phyloP scores from a whole-genome alignment of 1,140 invertebrate species.

The Physella acuta region DNA sequence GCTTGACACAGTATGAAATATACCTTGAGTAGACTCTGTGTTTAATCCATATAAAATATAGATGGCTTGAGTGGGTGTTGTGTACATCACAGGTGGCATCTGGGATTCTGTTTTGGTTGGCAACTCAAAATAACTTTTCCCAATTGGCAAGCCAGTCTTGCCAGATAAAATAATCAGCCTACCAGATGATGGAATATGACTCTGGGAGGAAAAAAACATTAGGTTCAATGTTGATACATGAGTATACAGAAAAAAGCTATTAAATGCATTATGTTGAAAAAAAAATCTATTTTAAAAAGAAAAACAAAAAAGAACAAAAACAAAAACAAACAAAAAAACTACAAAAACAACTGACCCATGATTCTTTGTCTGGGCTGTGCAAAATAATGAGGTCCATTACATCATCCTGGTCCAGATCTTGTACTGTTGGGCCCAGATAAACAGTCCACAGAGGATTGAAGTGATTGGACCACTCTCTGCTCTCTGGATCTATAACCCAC shows the following conservation, averaged over 20 bases:
- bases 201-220: too few relatives aligned
- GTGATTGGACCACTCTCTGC: slow-evolving; percentile 17
- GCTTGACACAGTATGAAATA: too few relatives aligned
- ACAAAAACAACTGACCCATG: slow-evolving; percentile 30
- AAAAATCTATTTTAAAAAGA: too few relatives aligned
- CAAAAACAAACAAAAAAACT: too few relatives aligned
- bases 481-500: slow-evolving; percentile 37
- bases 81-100: slow-evolving; percentile 52
- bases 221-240: too few relatives aligned
- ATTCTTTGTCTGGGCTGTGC: slow-evolving; percentile 49
- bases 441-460: slow-evolving; percentile 44
- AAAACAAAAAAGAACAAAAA: too few relatives aligned
- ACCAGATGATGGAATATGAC: slow-evolving; percentile 39
- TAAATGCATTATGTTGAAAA: too few relatives aligned
- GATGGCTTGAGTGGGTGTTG: slow-evolving; percentile 32
- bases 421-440: slow-evolving; percentile 39
- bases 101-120: slow-evolving; percentile 52
- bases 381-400: slow-evolving; percentile 50
- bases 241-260: too few relatives aligned
- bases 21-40: slow-evolving; percentile 54
- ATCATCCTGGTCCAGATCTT: slow-evolving; percentile 50
- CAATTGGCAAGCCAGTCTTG: slow-evolving; percentile 47
- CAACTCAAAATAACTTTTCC: slow-evolving; percentile 42
- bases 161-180: slow-evolving; percentile 53
- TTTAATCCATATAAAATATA: slow-evolving; percentile 56